Evolutionary conservation across 2,113 vertebrate genomes (phyloP), one percentile per base, ranked within the genome.

Genomic region (Psephotus haematonotus): DNA sequence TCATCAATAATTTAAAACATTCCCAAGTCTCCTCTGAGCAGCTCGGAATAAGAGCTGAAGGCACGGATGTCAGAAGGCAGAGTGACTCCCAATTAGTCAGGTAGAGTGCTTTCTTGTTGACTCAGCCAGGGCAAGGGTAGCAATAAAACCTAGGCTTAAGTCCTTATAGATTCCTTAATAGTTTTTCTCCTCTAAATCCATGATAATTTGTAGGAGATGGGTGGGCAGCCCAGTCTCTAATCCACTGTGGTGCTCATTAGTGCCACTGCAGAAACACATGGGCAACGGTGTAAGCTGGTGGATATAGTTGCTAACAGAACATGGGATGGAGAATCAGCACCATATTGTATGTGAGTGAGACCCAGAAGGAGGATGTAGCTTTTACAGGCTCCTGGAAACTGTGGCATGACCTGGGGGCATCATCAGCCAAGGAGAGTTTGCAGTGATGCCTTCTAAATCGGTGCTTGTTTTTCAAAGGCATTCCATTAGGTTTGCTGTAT

Each of bases 1-100:
- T 94, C 94, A 97, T 97, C 96, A 97, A 97, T 97, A 97, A 97
- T 97, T 97, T 95, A 97, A 95, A 96, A 78, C 70, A 39, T 95
- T 81, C 85, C 93, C 85, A 87, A 87, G 93, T 75, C 84, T 96
- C 88, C 76, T 90, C 93, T 82, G 91, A 27, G 31, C 63, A 87
- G 92, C 93, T 93, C 55, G 2, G 93, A 94, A 83, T 92, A 84
- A 96, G 95, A 97, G 95, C 97, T 97, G 95, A 96, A 97, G 96
- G 96, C 96, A 92, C 0, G 20, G 90, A 79, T 94, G 95, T 95
- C 96, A 96, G 95, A 79, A 96, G 96, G 95, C 97, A 93, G 86
- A 97, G 93, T 72, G 91, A 87, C 86, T 97, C 95, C 96, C 97
- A 97, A 97, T 97, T 97, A 97, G 93, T 94, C 89, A 96, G 96